These are phyloP conservation scores for Perithous albicinctus DNA, from an alignment of 2,888 invertebrate genomes.

Conservation along the genomic window DNA sequence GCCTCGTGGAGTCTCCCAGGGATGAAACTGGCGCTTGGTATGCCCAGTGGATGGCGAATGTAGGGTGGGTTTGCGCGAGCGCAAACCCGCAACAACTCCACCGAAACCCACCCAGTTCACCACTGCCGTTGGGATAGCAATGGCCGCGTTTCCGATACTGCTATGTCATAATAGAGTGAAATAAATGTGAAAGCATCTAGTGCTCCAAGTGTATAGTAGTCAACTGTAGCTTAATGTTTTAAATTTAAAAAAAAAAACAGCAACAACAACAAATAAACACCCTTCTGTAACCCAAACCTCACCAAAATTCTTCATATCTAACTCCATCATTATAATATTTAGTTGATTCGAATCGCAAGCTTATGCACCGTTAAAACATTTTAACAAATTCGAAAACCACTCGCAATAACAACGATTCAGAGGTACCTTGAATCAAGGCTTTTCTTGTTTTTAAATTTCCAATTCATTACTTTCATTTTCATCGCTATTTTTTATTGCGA, in stretches of 20 bases:
- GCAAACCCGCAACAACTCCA: conserved; percentile 49
- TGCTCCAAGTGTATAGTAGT: neutral
- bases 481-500: too few species aligned
- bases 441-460: neutral
- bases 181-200: neutral
- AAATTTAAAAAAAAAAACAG: too few species aligned
- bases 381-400: neutral
- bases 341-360: neutral
- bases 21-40: conserved; percentile 53
- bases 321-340: neutral
- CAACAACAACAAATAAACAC: neutral
- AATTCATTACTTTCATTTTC: too few species aligned
- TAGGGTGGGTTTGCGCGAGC: conserved; percentile 65
- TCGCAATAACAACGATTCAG: neutral
- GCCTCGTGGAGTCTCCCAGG: conserved; percentile 17
- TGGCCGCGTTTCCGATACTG: conserved; percentile 55
- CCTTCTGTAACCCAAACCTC: neutral
- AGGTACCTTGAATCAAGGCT: neutral
- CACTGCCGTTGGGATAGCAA: conserved; percentile 61
- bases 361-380: neutral
- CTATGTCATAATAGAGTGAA: conserved; percentile 18
- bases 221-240: neutral
- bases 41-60: conserved; percentile 12
- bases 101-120: conserved; percentile 64
- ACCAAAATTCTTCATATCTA: neutral